Conservation (phyloP, 2,888 invertebrate genomes). For the Creontiades dilutus region DNA sequence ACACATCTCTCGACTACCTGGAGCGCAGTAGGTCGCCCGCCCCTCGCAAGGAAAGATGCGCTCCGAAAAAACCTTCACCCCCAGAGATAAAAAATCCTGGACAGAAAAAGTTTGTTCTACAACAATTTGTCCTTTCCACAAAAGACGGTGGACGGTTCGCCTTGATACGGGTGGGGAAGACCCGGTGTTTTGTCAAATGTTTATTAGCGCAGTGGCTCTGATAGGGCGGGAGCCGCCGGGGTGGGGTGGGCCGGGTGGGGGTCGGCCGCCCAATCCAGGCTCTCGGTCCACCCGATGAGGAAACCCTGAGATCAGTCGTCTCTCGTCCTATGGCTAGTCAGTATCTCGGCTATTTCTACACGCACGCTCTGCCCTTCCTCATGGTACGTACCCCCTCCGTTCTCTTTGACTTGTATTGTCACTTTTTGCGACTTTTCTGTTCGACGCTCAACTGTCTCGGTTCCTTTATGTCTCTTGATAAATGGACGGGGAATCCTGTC, state of each 20-base stretch:
- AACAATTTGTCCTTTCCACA: slow-evolving; percentile 49
- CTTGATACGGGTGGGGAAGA: slow-evolving; percentile 32
- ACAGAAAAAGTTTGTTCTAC: slow-evolving; percentile 20
- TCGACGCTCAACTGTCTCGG: not conserved
- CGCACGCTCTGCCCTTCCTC: slow-evolving; percentile 71
- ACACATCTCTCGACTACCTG: not conserved
- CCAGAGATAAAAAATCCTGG: not conserved
- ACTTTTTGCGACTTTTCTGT: not conserved
- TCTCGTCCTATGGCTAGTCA: slow-evolving; percentile 72
- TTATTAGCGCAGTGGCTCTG: slow-evolving; percentile 66
- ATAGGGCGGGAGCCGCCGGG: slow-evolving; percentile 56
- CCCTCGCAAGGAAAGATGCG: slow-evolving; percentile 10
- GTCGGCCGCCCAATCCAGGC: slow-evolving; percentile 58
- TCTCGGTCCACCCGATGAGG: slow-evolving; percentile 42
- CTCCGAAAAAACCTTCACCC: not conserved
- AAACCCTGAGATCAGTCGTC: slow-evolving; percentile 60
- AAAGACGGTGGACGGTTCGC: slow-evolving; percentile 5
- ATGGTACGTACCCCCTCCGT: slow-evolving; percentile 74
- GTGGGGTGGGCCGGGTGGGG: slow-evolving; percentile 66
- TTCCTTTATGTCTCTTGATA: not conserved
- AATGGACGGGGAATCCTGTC: no score
- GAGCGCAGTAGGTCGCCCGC: not conserved
- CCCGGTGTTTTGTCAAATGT: slow-evolving; percentile 69
- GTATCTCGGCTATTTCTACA: slow-evolving; percentile 73
- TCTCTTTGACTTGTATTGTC: slow-evolving; percentile 8